A percentile compares a stretch with the other conserved stretches of the same genome.
Evolutionary conservation across 2,888 invertebrate genomes (phyloP).

Genomic region (Hemaris fuciformis): DNA sequence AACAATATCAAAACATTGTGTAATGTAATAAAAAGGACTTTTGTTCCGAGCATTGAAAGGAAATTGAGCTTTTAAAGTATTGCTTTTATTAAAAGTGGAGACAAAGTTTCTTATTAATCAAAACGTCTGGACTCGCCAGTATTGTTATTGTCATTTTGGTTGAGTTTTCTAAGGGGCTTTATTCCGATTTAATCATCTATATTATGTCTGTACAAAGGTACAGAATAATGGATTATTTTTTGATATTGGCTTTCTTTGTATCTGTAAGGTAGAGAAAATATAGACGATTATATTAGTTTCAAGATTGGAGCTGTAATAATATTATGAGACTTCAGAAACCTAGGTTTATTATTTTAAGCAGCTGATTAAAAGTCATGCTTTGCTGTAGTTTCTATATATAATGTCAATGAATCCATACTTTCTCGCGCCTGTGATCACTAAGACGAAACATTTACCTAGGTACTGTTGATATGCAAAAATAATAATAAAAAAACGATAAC

Average conservation of each 20-base stretch:
- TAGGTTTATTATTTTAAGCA: neutral
- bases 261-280: neutral
- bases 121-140: conserved; percentile 11
- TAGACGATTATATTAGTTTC: neutral
- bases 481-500: too few relatives aligned
- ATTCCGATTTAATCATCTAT: neutral
- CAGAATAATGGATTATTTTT: neutral
- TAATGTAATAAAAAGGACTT: conserved; percentile 36
- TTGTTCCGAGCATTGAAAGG: conserved; percentile 35
- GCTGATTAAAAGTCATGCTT: too few relatives aligned
- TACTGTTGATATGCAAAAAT: too few relatives aligned
- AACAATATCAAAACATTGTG: conserved; percentile 38
- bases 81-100: conserved; percentile 22
- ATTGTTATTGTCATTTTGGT: conserved; percentile 11
- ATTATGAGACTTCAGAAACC: neutral
- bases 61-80: conserved; percentile 46
- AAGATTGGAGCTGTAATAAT: neutral
- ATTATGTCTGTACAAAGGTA: neutral
- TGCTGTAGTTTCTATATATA: too few relatives aligned
- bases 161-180: neutral
- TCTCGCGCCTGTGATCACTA: too few relatives aligned
- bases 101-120: conserved; percentile 16
- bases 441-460: too few relatives aligned
- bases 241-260: neutral
- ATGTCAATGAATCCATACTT: too few relatives aligned